Percentiles rank a stretch among this genome's conserved stretches.
These are phyloP conservation scores for Apamea epomidion DNA, from an alignment of 2,888 invertebrate genomes.

Conservation along the genomic window DNA sequence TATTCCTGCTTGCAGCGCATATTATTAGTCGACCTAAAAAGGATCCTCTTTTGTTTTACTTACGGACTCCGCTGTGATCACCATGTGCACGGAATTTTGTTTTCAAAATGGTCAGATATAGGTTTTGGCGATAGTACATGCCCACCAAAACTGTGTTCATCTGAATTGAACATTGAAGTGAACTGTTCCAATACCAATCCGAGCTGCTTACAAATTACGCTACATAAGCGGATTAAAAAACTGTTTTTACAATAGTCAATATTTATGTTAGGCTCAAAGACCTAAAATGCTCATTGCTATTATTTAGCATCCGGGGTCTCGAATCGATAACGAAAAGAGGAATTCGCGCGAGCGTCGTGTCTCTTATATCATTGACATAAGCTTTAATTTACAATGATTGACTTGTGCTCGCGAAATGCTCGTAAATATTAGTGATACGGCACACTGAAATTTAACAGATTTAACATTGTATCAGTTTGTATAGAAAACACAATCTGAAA, in stretches of 20 bases:
- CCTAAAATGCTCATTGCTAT: too few species aligned
- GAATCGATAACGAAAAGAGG: not conserved
- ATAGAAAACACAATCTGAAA: not conserved
- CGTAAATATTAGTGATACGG: not conserved
- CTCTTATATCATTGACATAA: not conserved
- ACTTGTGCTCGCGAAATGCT: not conserved
- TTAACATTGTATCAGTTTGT: not conserved
- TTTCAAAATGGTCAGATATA: too few species aligned
- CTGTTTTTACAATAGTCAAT: too few species aligned
- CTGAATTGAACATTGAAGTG: not conserved
- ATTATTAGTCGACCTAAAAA: too few species aligned
- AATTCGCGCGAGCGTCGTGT: not conserved
- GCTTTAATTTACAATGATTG: constrained; percentile 10
- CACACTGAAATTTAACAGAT: not conserved
- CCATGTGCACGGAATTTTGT: too few species aligned
- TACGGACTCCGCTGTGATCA: too few species aligned
- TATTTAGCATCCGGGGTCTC: not conserved
- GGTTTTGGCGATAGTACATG: not conserved
- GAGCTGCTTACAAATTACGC: not conserved
- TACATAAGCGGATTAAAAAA: not conserved
- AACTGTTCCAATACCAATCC: not conserved
- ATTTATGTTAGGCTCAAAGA: too few species aligned
- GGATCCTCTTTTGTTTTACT: too few species aligned
- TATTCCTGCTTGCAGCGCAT: too few species aligned
- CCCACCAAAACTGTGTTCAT: not conserved